phyloP scores from a whole-genome alignment of 53 echinoderm and acorn worm species.

The Actinopyga echinites region DNA sequence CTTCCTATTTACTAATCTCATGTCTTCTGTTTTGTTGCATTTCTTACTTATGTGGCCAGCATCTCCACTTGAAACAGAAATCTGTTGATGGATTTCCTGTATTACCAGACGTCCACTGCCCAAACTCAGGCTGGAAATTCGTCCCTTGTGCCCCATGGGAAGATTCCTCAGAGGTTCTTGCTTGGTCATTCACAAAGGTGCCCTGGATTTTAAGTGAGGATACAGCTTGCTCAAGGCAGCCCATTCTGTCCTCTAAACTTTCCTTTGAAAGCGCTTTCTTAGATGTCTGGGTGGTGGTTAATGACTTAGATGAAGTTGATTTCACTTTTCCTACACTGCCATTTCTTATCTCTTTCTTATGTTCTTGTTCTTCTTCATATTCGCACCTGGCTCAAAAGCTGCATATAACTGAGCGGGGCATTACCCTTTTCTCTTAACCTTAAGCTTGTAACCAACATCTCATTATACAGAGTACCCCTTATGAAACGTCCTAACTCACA shows the following conservation, averaged over 20 bases:
- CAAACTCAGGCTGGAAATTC: not conserved
- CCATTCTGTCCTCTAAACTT: too few relatives aligned
- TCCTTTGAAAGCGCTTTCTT: too few relatives aligned
- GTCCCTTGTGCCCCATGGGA: too few relatives aligned
- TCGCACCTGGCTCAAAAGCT: not conserved
- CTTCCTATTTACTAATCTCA: not conserved
- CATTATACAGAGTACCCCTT: constrained; percentile 30
- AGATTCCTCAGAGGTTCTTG: too few relatives aligned
- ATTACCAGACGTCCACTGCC: not conserved
- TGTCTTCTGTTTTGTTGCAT: not conserved
- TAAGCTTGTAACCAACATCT: constrained; percentile 20
- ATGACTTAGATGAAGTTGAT: too few relatives aligned
- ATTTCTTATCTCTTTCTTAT: not conserved
- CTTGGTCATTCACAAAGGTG: too few relatives aligned
- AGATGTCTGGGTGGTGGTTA: too few relatives aligned
- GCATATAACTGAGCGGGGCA: not conserved
- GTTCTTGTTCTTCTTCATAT: constrained; percentile 28
- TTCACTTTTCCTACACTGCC: not conserved
- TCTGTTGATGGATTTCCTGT: not conserved
- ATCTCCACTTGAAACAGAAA: constrained; percentile 6
- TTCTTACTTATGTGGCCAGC: not conserved
- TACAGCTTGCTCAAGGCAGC: too few relatives aligned
- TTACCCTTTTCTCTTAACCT: not conserved
- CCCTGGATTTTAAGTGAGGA: too few relatives aligned
- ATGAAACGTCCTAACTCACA: constrained; percentile 48